These are phyloP conservation scores for Mirza zaza DNA, from an alignment of 2,113 vertebrate species.

Conservation along the genomic window DNA sequence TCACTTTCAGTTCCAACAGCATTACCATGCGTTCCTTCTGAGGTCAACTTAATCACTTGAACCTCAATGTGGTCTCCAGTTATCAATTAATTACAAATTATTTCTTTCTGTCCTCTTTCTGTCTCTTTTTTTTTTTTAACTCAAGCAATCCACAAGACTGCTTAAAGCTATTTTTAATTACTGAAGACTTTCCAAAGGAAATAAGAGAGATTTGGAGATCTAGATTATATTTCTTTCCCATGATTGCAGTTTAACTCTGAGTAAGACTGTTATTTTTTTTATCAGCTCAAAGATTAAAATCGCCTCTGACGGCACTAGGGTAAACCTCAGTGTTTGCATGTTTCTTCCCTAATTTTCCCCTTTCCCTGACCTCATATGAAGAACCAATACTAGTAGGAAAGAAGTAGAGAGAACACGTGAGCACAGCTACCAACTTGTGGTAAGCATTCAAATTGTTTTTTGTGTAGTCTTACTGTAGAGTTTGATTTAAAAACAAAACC, in stretches of 20 bases:
- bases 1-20: not conserved
- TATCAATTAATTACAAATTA: not conserved
- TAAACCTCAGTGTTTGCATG: not conserved
- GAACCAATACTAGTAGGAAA: not conserved
- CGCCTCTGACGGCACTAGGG: not conserved
- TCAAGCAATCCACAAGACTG: not conserved
- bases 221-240: not conserved
- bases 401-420: not conserved
- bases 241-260: not conserved
- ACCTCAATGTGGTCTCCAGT: not conserved
- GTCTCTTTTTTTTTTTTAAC: not conserved
- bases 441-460: not conserved
- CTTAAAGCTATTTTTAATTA: not conserved
- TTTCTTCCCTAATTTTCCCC: not conserved
- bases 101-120: not conserved
- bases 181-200: not conserved
- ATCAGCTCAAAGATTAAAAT: conserved; percentile 10
- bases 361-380: not conserved
- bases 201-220: not conserved
- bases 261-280: not conserved
- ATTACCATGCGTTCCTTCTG: not conserved
- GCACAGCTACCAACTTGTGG: not conserved
- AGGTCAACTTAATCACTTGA: not conserved
- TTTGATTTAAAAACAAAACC: conserved; percentile 5
- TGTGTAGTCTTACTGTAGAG: not conserved